A percentile compares a stretch with the other conserved stretches of the same genome.
Conservation (phyloP, 2,113 vertebrate species). For the Gallinago media region DNA sequence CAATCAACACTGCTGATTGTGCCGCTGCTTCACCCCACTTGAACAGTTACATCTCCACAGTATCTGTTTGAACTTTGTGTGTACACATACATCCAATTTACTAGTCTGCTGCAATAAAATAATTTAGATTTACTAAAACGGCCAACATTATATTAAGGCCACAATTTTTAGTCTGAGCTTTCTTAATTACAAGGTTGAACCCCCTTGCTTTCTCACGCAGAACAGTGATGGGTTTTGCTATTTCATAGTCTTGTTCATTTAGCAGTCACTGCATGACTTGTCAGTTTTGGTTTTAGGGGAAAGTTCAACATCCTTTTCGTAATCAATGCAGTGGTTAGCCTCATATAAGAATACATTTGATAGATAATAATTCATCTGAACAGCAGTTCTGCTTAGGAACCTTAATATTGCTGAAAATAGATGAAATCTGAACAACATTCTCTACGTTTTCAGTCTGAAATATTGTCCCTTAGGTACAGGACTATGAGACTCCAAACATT, state of each 20-base stretch:
- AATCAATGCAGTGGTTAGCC: background rate
- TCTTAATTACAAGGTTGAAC: background rate
- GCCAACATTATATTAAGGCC: background rate
- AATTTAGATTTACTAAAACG: background rate
- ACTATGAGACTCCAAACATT: background rate
- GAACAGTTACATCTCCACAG: background rate
- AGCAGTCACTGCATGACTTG: background rate
- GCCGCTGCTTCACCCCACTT: background rate
- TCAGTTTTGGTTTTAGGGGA: background rate
- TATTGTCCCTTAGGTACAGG: background rate
- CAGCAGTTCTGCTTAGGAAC: background rate
- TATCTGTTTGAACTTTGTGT: background rate
- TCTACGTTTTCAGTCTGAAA: background rate
- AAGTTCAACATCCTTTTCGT: background rate
- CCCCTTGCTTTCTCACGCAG: background rate
- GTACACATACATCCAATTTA: no score
- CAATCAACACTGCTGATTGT: background rate
- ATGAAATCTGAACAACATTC: background rate
- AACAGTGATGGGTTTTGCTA: background rate
- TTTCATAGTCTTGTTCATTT: background rate
- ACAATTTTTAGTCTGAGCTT: background rate
- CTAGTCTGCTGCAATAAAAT: background rate
- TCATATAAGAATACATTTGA: background rate
- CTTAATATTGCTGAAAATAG: background rate
- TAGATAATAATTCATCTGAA: background rate